Percentiles rank a stretch among this genome's conserved stretches.
phyloP scores from a whole-genome alignment of 2,797 vertebrate species.

The Cichlasoma orientale region DNA sequence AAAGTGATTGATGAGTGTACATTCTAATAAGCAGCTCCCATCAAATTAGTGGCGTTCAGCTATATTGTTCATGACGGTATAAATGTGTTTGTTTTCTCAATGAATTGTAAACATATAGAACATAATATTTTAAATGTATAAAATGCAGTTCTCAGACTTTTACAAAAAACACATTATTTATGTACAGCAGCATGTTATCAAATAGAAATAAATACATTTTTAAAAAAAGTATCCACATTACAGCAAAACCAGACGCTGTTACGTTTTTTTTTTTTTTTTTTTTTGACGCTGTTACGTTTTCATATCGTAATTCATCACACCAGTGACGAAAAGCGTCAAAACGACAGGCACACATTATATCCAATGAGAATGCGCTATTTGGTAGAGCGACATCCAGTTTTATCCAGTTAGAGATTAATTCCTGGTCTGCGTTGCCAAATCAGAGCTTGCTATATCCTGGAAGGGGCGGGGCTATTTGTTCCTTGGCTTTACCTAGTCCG shows the following conservation, averaged over 20 bases:
- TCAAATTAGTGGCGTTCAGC: neutral
- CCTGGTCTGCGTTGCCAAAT: slow-evolving; percentile 48
- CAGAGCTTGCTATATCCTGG: neutral
- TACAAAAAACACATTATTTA: neutral
- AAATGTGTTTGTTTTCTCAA: neutral
- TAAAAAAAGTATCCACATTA: neutral
- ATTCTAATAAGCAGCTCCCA: neutral
- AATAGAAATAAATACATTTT: neutral
- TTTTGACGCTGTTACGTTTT: too few relatives aligned
- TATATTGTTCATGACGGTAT: neutral
- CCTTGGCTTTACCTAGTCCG: slow-evolving; percentile 73
- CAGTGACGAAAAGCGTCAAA: neutral
- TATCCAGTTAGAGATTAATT: slow-evolving; percentile 52
- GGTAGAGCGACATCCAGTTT: neutral
- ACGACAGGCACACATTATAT: slow-evolving; percentile 36
- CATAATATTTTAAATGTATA: neutral
- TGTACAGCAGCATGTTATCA: neutral
- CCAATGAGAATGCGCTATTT: slow-evolving; percentile 39
- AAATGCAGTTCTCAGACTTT: neutral
- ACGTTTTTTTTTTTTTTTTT: too few relatives aligned
- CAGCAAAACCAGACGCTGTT: neutral
- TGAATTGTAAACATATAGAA: neutral
- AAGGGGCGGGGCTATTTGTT: slow-evolving; percentile 52
- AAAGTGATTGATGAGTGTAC: too few relatives aligned
- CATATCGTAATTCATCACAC: neutral